Evolutionary conservation across 2,797 vertebrate species (phyloP), one percentile per base, ranked within the genome.

Genomic region (Sphenopsis melanotis): DNA sequence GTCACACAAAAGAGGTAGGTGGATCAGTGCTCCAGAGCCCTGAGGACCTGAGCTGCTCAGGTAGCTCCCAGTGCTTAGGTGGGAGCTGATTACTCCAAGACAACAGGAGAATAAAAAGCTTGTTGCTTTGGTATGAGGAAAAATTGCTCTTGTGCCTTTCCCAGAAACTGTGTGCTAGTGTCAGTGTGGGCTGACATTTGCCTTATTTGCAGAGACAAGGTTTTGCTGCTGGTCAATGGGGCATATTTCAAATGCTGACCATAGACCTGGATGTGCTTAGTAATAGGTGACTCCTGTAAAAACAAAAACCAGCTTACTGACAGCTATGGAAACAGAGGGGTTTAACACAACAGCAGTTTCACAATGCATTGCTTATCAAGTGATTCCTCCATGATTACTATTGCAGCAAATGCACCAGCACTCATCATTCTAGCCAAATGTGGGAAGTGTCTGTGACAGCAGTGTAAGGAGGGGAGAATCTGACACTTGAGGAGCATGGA

Each of bases 281-380:
- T 65, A 79, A 79, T 32, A 47, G 55, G 16, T 44, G 66, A 75
- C 21, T 90, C 39, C 36, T 37, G 8, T 52, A 53, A 86, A 90
- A 89, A 49, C 15, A 49, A 50, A 50, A 15, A 49, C 5, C 10
- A 42, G n/a, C 63, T 85, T 2, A 0, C 18, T 76, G 69, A 71
- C 37, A 89, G 27, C 46, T 77, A 41, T 56, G 61, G 60, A 42
- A 93, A 71, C 12, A 72, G 24, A 85, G 12, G 37, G 15, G 32
- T 86, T 94, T 78, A 78, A 69, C 19, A 53, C 50, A 86, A 61
- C 20, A 86, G 24, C 46, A 44, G 29, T 75, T 91, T 75, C 65
- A 88, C 65, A 57, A 75, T 32, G 50, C 6, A 9, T 61, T 70
- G 19, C 36, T 85, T 83, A 83, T 47, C 27, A 74, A 56, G 44